phyloP scores from a whole-genome alignment of 2,888 invertebrate genomes.

The Perizoma affinitatum region DNA sequence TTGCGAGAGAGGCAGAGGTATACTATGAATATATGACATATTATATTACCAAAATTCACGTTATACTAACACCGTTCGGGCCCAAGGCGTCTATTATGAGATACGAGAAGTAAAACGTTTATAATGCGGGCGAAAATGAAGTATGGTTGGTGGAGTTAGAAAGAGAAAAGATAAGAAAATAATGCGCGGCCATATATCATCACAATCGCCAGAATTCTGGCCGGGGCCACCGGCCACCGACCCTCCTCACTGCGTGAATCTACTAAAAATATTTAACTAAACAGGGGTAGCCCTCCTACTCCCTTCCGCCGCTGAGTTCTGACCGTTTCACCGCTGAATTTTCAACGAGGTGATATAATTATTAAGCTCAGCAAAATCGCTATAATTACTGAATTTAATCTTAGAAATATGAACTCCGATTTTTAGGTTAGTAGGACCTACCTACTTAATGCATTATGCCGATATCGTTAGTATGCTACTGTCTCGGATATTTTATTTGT shows the following conservation, averaged over 20 bases:
- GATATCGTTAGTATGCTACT: background rate
- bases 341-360: constrained; percentile 13
- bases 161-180: constrained; percentile 83
- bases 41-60: constrained; percentile 74
- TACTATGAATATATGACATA: constrained; percentile 61
- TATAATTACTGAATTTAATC: background rate
- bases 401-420: background rate
- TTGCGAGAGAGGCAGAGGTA: constrained; percentile 55
- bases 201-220: constrained; percentile 80
- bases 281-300: constrained; percentile 24
- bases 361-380: constrained; percentile 4
- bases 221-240: constrained; percentile 66
- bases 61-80: constrained; percentile 71
- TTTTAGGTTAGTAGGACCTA: background rate
- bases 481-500: background rate
- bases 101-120: constrained; percentile 80
- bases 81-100: constrained; percentile 70
- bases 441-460: background rate
- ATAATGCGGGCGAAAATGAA: constrained; percentile 77
- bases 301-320: constrained; percentile 16
- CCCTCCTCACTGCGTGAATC: constrained; percentile 74
- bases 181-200: constrained; percentile 83
- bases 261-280: constrained; percentile 74
- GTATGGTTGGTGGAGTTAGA: constrained; percentile 80
- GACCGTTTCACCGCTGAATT: constrained; percentile 17